Evolutionary conservation across 2,888 invertebrate species (phyloP).

Genomic region (Sarcophaga carnaria): DNA sequence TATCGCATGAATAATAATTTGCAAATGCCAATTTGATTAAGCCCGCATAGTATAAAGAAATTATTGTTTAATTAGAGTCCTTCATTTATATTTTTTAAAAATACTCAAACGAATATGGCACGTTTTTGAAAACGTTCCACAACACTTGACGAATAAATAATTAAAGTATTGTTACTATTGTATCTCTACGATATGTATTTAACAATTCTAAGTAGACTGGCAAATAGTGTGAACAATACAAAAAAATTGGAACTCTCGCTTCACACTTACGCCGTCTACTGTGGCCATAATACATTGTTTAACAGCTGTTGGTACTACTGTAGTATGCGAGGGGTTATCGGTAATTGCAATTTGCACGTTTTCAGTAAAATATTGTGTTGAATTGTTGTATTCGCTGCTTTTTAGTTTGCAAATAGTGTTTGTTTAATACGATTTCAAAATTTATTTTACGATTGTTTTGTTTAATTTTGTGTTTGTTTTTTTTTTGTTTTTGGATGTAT

Average conservation of each 20-base stretch:
- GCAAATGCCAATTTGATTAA: neutral
- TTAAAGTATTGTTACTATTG: too few relatives aligned
- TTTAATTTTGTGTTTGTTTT: neutral
- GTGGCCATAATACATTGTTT: neutral
- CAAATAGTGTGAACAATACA: neutral
- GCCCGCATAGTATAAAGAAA: neutral
- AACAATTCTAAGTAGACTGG: neutral
- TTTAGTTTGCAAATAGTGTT: neutral
- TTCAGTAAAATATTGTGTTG: neutral
- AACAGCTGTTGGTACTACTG: neutral
- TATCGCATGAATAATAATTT: slow-evolving; percentile 28
- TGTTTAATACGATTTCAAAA: slow-evolving; percentile 35
- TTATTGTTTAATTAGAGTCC: slow-evolving; percentile 27
- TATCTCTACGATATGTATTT: neutral
- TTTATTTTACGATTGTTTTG: neutral
- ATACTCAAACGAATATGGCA: slow-evolving; percentile 20
- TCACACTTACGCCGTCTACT: neutral
- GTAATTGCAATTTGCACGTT: slow-evolving; percentile 9
- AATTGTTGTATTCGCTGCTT: too few relatives aligned
- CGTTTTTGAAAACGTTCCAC: slow-evolving; percentile 35
- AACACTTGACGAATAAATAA: slow-evolving; percentile 3
- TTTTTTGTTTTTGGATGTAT: neutral
- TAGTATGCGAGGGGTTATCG: slow-evolving; percentile 9
- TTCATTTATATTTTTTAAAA: slow-evolving; percentile 25
- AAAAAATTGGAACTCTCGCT: neutral